Percentiles rank a stretch among this genome's conserved stretches.
Conservation (phyloP, 2,888 invertebrate species). For the Limnephilus lunatus region DNA sequence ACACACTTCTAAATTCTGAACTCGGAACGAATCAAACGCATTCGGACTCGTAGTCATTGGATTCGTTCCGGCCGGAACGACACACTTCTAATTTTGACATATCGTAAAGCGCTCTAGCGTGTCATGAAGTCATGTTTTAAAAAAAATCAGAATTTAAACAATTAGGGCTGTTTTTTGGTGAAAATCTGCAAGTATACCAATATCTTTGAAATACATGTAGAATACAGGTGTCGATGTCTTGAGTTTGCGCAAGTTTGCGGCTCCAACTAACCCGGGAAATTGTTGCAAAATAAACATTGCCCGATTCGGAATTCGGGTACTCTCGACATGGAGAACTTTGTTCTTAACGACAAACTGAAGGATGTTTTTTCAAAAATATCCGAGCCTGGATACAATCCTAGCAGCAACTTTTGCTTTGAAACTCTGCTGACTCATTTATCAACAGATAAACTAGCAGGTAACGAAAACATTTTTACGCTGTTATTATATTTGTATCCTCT, state of each 20-base stretch:
- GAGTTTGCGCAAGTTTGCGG: background rate
- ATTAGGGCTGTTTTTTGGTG: background rate
- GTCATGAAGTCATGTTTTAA: background rate
- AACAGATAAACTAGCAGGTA: constrained; percentile 43
- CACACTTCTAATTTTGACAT: no score
- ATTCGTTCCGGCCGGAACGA: no score
- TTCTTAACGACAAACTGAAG: constrained; percentile 73
- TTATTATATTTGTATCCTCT: background rate
- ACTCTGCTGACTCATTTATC: constrained; percentile 55
- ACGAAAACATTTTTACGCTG: background rate
- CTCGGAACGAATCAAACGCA: no score
- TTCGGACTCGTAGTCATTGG: no score
- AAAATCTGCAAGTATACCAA: background rate
- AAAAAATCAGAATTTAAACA: background rate
- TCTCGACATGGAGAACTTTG: constrained; percentile 27
- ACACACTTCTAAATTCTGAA: no score
- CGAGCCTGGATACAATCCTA: constrained; percentile 70
- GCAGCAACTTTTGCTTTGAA: constrained; percentile 59
- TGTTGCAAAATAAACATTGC: background rate
- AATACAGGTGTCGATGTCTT: background rate
- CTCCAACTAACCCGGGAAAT: background rate
- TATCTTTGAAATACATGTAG: background rate
- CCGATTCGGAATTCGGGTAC: background rate
- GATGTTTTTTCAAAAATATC: constrained; percentile 78
- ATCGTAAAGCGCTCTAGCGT: background rate